phyloP scores from a whole-genome alignment of 2,797 vertebrate genomes.

The Scolopax rusticola region DNA sequence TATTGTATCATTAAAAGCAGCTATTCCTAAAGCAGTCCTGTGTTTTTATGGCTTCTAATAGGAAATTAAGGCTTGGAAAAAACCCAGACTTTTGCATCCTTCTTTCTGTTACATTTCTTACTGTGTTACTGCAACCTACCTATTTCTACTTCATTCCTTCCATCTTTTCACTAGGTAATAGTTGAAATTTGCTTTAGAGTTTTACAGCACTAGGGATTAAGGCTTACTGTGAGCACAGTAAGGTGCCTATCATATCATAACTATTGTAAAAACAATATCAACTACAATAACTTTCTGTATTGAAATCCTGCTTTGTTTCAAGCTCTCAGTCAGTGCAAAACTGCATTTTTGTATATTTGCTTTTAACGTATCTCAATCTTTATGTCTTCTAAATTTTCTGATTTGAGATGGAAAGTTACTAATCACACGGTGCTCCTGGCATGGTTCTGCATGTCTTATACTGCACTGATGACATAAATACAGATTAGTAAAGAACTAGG shows the following conservation, averaged over 20 bases:
- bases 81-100: neutral
- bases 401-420: conserved; percentile 21
- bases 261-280: neutral
- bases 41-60: neutral
- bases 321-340: neutral
- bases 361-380: conserved; percentile 22
- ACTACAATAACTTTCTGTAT: neutral
- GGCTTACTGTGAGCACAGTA: fast-evolving
- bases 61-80: neutral
- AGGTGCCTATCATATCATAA: neutral
- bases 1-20: neutral
- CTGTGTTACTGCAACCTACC: neutral
- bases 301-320: neutral
- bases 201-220: neutral
- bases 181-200: neutral
- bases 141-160: neutral
- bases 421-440: neutral
- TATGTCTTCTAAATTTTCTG: conserved; percentile 21
- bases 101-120: neutral
- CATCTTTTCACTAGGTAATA: neutral
- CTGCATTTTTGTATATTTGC: neutral
- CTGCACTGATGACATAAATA: conserved; percentile 8
- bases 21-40: neutral
- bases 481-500: conserved; percentile 41
- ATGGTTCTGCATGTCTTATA: neutral